Evolutionary conservation across 2,797 vertebrate genomes (phyloP).

Genomic region (Falco peregrinus): DNA sequence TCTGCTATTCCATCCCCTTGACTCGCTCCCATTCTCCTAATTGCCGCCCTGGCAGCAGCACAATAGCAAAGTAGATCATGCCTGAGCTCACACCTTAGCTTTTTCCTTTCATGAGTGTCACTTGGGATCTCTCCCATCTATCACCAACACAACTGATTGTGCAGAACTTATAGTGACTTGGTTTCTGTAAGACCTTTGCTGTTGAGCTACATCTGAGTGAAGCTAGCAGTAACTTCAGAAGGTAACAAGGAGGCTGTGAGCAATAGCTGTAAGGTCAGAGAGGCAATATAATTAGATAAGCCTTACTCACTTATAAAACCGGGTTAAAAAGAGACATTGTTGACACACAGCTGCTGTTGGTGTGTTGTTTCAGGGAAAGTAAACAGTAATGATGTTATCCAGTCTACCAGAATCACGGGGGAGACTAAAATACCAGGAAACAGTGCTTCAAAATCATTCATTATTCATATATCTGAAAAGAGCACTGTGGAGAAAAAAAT

Average conservation of each 20-base stretch:
- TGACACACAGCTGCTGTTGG: neutral
- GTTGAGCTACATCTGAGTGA: neutral
- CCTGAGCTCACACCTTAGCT: neutral
- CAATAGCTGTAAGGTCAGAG: neutral
- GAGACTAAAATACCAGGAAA: neutral
- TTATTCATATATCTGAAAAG: neutral
- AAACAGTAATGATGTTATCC: neutral
- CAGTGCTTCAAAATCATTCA: neutral
- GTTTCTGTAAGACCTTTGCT: neutral
- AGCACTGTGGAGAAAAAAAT: neutral
- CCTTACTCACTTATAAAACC: neutral
- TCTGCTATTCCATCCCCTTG: neutral
- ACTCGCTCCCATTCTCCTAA: rapidly evolving
- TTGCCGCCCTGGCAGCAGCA: neutral
- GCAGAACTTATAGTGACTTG: rapidly evolving
- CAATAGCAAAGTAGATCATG: rapidly evolving
- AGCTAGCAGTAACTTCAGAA: neutral
- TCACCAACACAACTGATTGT: rapidly evolving
- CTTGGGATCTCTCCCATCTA: rapidly evolving
- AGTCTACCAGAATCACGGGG: neutral
- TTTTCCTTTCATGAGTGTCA: rapidly evolving
- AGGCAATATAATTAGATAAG: no score
- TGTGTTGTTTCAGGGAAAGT: neutral
- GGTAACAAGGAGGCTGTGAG: neutral
- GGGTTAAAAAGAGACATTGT: rapidly evolving